These are phyloP conservation scores for Lagopus muta DNA, from an alignment of 2,113 vertebrate genomes.

Conservation along the genomic window DNA sequence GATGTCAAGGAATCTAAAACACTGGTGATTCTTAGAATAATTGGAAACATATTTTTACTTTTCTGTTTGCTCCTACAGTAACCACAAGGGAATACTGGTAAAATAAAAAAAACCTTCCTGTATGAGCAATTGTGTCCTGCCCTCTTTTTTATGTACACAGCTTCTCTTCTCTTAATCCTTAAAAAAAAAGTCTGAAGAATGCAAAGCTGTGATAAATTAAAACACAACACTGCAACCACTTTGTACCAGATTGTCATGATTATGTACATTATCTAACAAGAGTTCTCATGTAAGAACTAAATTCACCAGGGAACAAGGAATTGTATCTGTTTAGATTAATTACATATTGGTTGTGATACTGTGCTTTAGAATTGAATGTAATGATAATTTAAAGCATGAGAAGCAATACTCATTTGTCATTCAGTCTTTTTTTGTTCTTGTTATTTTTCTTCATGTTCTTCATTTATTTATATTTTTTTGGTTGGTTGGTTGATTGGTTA, in stretches of 20 bases:
- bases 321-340: neutral
- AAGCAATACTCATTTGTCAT: neutral
- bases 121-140: rapidly evolving
- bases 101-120: neutral
- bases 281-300: neutral
- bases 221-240: neutral
- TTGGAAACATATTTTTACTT: neutral
- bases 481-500: too few species aligned
- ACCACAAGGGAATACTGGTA: neutral
- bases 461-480: neutral
- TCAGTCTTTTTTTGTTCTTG: neutral
- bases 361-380: neutral
- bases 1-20: neutral
- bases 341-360: neutral
- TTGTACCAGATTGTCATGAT: neutral
- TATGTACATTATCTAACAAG: neutral
- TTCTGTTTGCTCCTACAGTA: neutral
- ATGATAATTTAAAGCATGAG: neutral
- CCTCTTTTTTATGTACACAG: too few species aligned
- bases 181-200: neutral
- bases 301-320: neutral
- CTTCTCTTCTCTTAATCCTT: neutral
- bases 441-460: neutral
- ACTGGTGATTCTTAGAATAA: neutral
- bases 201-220: neutral